Percentiles rank a stretch among this genome's conserved stretches.
phyloP scores from a whole-genome alignment of 1,140 invertebrate genomes.

The Charaxes varanes region DNA sequence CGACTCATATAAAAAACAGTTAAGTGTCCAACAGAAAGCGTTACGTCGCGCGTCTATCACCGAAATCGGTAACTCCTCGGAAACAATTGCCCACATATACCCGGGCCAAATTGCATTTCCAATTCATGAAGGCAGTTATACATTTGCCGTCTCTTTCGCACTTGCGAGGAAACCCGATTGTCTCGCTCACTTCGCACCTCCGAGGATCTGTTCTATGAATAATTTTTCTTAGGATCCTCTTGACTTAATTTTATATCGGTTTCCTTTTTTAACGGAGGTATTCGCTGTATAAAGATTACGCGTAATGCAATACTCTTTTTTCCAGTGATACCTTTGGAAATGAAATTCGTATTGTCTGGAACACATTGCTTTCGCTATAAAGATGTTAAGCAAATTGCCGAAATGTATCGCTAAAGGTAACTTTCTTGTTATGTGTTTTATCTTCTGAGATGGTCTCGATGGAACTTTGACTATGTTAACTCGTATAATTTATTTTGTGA shows the following conservation, averaged over 20 bases:
- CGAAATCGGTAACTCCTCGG: conserved; percentile 30
- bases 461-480: too few relatives aligned
- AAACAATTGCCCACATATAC: conserved; percentile 39
- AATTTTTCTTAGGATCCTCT: conserved; percentile 55
- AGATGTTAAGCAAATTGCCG: too few relatives aligned
- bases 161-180: conserved; percentile 12
- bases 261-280: conserved; percentile 22
- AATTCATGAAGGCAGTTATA: conserved; percentile 65
- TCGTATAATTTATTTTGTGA: too few relatives aligned
- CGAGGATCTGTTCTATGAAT: conserved; percentile 56
- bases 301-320: conserved; percentile 12
- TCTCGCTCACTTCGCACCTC: conserved; percentile 40
- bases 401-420: too few relatives aligned
- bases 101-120: conserved; percentile 51
- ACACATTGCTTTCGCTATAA: too few relatives aligned
- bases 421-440: too few relatives aligned
- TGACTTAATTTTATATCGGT: conserved; percentile 67
- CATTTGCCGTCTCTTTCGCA: conserved; percentile 26
- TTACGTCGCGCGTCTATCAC: conserved; percentile 40
- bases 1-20: conserved; percentile 20
- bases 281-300: conserved; percentile 16
- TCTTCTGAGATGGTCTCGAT: too few relatives aligned
- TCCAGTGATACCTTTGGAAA: too few relatives aligned
- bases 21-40: conserved; percentile 11
- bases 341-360: too few relatives aligned